Evolutionary conservation across 2,888 invertebrate genomes (phyloP), one percentile per base, ranked within the genome.

Genomic region (Dolichomitus sp.): DNA sequence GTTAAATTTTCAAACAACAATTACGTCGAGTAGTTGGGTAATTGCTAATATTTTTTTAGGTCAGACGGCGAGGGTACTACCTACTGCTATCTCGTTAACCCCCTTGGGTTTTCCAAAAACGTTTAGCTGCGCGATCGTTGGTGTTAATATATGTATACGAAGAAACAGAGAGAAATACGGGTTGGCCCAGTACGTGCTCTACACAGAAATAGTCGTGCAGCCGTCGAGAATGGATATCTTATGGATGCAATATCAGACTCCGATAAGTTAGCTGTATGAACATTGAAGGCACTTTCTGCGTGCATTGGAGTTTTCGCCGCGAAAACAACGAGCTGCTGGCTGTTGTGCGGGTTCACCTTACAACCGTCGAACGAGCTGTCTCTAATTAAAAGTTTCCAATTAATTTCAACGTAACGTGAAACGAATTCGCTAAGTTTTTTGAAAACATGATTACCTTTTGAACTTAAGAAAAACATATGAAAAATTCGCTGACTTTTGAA

Each of bases 181-280:
- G 57, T 23, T 33, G 7, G 42, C 17, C 37, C 45, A 30, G 9
- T 45, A 59, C 45, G 33, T 50, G 17, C 45, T 54, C 27, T 30
- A 52, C 33, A 45, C 30, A 17, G 40, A 57, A 66, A 66, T 57
- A 40, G 52, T 63, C 40, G 37, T 23, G n/a, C 40, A 27, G 33
- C 59, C 19, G 57, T 77, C 66, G 76, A 27, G 52, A 77, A 77
- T 12, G 77, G 61, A 42, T 68, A 77, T 73, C 72, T 77, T 68
- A 70, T 77, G 76, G 72, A 73, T 72, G 81, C 77, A 77, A 81
- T 81, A 81, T 72, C 72, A 37, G 75, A 27, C 6, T 19, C 12
- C 76, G 77, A 81, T 73, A 81, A 81, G 42, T 77, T 68, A 68
- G 54, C 19, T 50, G 45, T 23, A 45, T 27, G 42, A 61, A 73